Evolutionary conservation across 2,113 vertebrate species (phyloP), one percentile per base, ranked within the genome.

Genomic region (Glaucomys volans): DNA sequence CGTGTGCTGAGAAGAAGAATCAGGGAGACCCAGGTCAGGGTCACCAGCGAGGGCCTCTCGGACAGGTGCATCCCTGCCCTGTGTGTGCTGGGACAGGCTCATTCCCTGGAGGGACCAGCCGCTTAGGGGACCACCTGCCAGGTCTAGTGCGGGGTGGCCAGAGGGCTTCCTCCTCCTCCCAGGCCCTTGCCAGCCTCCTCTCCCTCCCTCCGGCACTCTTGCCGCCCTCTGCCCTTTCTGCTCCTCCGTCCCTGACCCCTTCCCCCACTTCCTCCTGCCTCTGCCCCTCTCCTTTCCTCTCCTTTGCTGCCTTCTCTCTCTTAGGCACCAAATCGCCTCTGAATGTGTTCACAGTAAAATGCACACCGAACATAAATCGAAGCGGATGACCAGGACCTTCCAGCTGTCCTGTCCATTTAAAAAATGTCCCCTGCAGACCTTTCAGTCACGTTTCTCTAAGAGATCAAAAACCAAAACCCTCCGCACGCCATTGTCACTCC

Each of bases 161-260:
- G 59, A 62, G 22, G 24, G n/a, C 64, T 13, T 37, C 14, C 40
- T 24, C 35, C 37, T 20, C 11, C 3, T 12, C 26, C 13, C n/a
- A 0, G 20, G 24, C 16, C 9, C 4, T 17, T 22, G 8, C 17
- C 16, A 28, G 2, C 24, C 30, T 4, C 6, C 3, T 0, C 9
- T 5, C 1, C 44, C 16, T 24, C 40, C 11, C 9, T 5, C 40
- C 5, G 8, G 8, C 1, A 1, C 2, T 4, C 1, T 8, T 9
- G 10, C 4, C 30, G 0, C 1, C 40, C 64, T 59, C 37, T 69
- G 4, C 4, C 40, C 6, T 57, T 9, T 2, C 32, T 24, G 44
- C 44, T 40, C 30, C 11, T 12, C 10, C 42, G 14, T 26, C 12
- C 16, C 52, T 52, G 16, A 10, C 5, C n/a, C n/a, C n/a, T n/a